Percentiles rank a stretch among this genome's conserved stretches.
Evolutionary conservation across 2,113 vertebrate species (phyloP).

Genomic region (Bujurquina vittata): DNA sequence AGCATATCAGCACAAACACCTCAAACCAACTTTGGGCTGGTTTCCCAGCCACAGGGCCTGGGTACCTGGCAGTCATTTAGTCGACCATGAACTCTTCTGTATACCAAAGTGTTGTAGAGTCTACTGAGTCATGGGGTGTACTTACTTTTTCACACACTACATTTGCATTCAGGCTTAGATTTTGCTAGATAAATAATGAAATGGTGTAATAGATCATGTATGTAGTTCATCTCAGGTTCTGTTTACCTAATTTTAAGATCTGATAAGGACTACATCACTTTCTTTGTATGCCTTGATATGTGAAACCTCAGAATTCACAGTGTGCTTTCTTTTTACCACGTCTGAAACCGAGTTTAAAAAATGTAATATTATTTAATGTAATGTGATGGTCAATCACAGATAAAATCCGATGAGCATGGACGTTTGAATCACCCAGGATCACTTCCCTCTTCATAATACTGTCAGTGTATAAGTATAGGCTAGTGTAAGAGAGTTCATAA

Average conservation of each 20-base stretch:
- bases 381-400: background rate
- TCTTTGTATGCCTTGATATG: background rate
- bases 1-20: background rate
- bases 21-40: background rate
- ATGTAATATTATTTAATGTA: background rate
- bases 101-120: too few relatives aligned
- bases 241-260: background rate
- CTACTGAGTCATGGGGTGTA: background rate
- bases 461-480: conserved; percentile 30
- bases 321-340: background rate
- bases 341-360: background rate
- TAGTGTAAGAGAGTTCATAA: conserved; percentile 57
- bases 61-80: background rate
- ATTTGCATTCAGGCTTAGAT: background rate
- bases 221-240: background rate
- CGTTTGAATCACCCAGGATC: conserved; percentile 29
- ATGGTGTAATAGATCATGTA: background rate
- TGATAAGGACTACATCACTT: background rate
- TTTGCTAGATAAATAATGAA: background rate
- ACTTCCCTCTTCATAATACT: conserved; percentile 52
- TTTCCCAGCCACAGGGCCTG: background rate
- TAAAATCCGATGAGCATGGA: conserved; percentile 21
- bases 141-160: background rate
- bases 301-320: background rate
- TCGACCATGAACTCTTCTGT: too few relatives aligned